Base-by-base conservation (phyloP, 1,140 invertebrate species). In the Zaprionus inermis region DNA sequence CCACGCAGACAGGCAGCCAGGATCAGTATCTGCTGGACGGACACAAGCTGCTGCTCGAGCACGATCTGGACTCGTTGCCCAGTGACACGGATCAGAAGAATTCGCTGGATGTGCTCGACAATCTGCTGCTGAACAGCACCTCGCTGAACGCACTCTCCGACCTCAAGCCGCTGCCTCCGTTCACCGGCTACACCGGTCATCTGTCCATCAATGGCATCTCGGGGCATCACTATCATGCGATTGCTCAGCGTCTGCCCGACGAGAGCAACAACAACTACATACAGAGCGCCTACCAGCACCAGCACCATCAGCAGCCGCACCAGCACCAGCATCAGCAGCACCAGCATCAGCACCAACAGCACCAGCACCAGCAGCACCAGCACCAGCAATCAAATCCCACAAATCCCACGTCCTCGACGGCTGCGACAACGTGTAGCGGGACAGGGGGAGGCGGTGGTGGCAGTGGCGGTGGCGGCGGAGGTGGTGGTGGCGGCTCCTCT, bases 201-300 rank as follows among this genome's bases (percentile, higher is more conserved):
- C 93, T 96, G 30, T 96, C 95, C 75, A 96, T 97, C 90, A 96
- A 97, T 93, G 96, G 96, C 20, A 97, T 97, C 82, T 95, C 96
- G 52, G 96, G 97, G n/a, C 96, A 97, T 85, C 96, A 97, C 86
- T 96, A 96, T 92, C 96, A 97, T 92, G 95, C 96, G 73, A 96
- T 97, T 92, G 95, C 96, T 4, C 95, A 95, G 90, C 92, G 94
- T 52, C 93, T 95, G 59, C 94, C 94, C 4, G 94, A 94, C 71
- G 95, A 95, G 79, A 95, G 95, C 92, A 95, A 96, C 91, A 95
- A 95, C 83, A 95, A 94, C 65, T 94, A 94, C 38, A 93, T 94
- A 61, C 94, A 94, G 76, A 94, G 93, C 70, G 93, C 93, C 52
- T 94, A 94, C 81, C 93, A 93, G 14, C 81, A 67, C 11, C 72